Evolutionary conservation across 1,140 invertebrate species (phyloP).

Genomic region (Drosophila arizonae): DNA sequence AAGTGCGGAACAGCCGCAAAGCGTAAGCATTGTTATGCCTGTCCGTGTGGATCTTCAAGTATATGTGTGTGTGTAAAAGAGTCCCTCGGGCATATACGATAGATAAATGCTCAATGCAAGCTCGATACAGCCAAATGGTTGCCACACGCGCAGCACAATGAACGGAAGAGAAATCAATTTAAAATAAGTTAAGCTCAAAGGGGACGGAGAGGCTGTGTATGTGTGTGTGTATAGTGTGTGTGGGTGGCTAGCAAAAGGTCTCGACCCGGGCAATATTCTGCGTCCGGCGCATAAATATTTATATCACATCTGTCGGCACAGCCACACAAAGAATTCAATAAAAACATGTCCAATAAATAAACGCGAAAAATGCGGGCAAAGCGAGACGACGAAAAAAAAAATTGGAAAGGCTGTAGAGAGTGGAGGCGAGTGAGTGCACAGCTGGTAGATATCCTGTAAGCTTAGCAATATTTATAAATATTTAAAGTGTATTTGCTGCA

Average conservation of each 20-base stretch:
- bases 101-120: constrained; percentile 54
- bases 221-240: neutral
- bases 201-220: neutral
- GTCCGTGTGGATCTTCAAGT: constrained; percentile 2
- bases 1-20: constrained; percentile 66
- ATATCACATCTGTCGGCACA: constrained; percentile 56
- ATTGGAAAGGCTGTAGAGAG: neutral
- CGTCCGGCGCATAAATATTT: constrained; percentile 72
- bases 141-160: constrained; percentile 48
- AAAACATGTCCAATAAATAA: constrained; percentile 80
- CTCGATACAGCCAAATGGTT: neutral
- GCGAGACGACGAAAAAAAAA: constrained; percentile 6
- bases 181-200: constrained; percentile 63
- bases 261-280: constrained; percentile 61
- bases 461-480: no score
- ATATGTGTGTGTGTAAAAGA: constrained; percentile 38
- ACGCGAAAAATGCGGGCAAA: constrained; percentile 39
- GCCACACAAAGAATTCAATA: constrained; percentile 70
- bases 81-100: constrained; percentile 44
- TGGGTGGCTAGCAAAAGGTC: constrained; percentile 2
- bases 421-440: neutral
- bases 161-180: constrained; percentile 70
- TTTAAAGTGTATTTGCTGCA: no score
- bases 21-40: constrained; percentile 4
- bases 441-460: neutral